Conservation (phyloP, 2,797 vertebrate species). For the Adrianichthys oophorus region DNA sequence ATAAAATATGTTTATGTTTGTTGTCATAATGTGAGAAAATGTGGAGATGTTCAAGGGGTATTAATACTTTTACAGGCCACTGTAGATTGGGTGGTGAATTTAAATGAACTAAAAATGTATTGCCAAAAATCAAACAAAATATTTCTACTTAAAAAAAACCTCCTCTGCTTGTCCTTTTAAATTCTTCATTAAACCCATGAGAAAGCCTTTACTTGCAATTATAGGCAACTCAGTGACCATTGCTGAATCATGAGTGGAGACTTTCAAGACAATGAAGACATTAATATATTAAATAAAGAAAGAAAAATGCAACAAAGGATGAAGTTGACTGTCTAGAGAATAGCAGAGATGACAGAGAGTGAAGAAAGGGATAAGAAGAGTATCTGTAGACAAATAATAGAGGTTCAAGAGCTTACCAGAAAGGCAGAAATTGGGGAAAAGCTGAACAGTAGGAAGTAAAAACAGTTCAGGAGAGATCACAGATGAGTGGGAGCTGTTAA, state of each 20-base stretch:
- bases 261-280: constrained; percentile 13
- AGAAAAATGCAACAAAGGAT: neutral
- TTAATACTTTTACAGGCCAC: too few species aligned
- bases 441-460: constrained; percentile 31
- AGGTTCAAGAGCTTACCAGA: constrained; percentile 55
- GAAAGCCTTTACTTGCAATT: neutral
- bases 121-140: too few species aligned
- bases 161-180: neutral
- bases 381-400: constrained; percentile 59
- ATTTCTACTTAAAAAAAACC: neutral
- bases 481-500: constrained; percentile 53
- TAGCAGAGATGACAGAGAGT: constrained; percentile 32
- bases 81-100: too few species aligned
- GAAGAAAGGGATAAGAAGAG: constrained; percentile 43
- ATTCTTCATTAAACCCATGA: constrained; percentile 21
- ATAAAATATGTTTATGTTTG: too few species aligned
- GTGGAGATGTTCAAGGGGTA: too few species aligned
- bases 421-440: constrained; percentile 40
- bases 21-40: too few species aligned
- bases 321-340: constrained; percentile 19
- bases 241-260: constrained; percentile 28
- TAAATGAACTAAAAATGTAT: too few species aligned
- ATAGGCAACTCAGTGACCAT: constrained; percentile 18
- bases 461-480: constrained; percentile 53
- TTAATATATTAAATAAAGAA: neutral